A percentile compares a stretch with the other conserved stretches of the same genome.
phyloP scores from a whole-genome alignment of 2,113 vertebrate species.

The western clawed frog (Xenopus tropicalis) region DNA sequence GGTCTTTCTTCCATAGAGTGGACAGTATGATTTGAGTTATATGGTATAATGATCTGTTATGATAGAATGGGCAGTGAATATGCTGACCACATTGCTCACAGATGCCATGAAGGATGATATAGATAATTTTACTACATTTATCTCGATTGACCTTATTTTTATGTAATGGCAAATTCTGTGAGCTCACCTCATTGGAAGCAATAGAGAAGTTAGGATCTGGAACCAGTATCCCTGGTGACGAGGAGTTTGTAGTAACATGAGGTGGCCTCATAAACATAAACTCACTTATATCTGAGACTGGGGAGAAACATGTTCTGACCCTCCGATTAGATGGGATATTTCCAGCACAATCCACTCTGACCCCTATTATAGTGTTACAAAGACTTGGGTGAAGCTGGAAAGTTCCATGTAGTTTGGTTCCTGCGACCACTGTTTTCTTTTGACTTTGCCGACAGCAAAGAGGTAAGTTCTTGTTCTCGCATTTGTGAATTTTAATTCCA shows the following conservation, averaged over 20 bases:
- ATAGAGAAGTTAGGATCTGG: slow-evolving; percentile 48
- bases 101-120: slow-evolving; percentile 44
- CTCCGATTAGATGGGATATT: slow-evolving; percentile 67
- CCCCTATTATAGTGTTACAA: slow-evolving; percentile 61
- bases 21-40: slow-evolving; percentile 9
- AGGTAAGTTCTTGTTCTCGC: slow-evolving; percentile 43
- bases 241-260: slow-evolving; percentile 42
- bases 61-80: slow-evolving; percentile 39
- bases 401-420: slow-evolving; percentile 54
- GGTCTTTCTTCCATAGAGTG: slow-evolving; percentile 8
- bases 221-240: slow-evolving; percentile 39
- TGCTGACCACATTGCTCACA: slow-evolving; percentile 41
- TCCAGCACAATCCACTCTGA: slow-evolving; percentile 62
- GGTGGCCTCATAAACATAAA: slow-evolving; percentile 74
- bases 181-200: slow-evolving; percentile 58
- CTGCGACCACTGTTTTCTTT: slow-evolving; percentile 49
- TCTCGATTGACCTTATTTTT: slow-evolving; percentile 39
- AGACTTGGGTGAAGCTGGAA: slow-evolving; percentile 60
- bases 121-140: slow-evolving; percentile 37
- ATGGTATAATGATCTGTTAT: slow-evolving; percentile 42
- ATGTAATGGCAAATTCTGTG: slow-evolving; percentile 26
- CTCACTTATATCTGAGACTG: slow-evolving; percentile 77
- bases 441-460: slow-evolving; percentile 52
- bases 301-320: slow-evolving; percentile 77
- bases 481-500: slow-evolving; percentile 50